Evolutionary conservation across 2,797 vertebrate genomes (phyloP).

Genomic region (Schizopygopsis malacanthus): DNA sequence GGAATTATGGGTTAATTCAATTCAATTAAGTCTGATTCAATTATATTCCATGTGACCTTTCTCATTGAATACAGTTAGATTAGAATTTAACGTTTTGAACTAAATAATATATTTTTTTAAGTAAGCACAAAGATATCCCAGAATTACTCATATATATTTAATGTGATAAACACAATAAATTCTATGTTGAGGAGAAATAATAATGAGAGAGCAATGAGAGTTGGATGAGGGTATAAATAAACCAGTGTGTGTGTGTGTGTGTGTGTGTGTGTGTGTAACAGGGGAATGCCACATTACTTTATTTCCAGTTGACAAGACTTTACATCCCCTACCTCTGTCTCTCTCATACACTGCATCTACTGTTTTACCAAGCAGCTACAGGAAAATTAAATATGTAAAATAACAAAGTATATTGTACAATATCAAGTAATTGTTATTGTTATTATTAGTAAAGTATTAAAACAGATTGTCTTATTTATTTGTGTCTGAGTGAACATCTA

Average conservation of each 20-base stretch:
- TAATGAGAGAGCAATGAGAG: slow-evolving; percentile 59
- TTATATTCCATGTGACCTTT: neutral
- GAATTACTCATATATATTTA: slow-evolving; percentile 21
- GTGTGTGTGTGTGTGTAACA: slow-evolving; percentile 57
- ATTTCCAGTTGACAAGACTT: slow-evolving; percentile 82
- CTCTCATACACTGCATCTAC: slow-evolving; percentile 72
- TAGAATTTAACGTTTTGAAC: neutral
- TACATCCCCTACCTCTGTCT: slow-evolving; percentile 59
- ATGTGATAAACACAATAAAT: slow-evolving; percentile 29
- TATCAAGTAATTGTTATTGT: neutral
- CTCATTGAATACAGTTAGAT: neutral
- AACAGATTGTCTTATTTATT: neutral
- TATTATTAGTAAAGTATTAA: neutral
- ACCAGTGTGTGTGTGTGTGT: slow-evolving; percentile 64
- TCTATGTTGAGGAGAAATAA: slow-evolving; percentile 55
- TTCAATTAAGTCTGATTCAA: neutral
- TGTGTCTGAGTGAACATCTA: neutral
- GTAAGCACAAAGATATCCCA: neutral
- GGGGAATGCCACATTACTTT: slow-evolving; percentile 82
- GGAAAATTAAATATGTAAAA: neutral
- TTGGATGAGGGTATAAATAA: slow-evolving; percentile 73
- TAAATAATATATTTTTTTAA: neutral
- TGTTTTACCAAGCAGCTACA: neutral
- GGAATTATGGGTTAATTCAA: neutral
- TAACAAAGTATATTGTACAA: neutral